phyloP scores from a whole-genome alignment of 2,113 vertebrate genomes.

The Brachionichthys hirsutus region DNA sequence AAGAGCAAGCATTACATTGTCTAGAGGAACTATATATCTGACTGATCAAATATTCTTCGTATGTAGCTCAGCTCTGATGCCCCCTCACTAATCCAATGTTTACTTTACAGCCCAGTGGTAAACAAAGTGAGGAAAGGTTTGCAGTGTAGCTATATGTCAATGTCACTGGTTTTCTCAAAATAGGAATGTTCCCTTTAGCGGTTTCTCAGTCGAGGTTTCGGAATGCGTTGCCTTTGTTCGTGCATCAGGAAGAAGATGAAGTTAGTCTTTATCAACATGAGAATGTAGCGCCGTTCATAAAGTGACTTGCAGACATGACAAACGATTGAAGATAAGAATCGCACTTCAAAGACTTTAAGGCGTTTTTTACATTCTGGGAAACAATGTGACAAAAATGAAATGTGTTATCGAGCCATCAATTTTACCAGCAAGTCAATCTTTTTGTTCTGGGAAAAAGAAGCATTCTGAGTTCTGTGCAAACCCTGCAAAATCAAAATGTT shows the following conservation, averaged over 20 bases:
- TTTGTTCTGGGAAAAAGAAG: background rate
- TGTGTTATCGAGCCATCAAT: background rate
- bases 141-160: constrained; percentile 4
- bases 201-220: constrained; percentile 1
- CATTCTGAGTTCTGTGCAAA: constrained; percentile 15
- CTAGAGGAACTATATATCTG: constrained; percentile 29
- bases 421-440: constrained; percentile 23
- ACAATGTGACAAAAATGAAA: background rate
- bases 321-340: background rate
- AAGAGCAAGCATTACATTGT: constrained; percentile 55
- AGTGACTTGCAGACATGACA: background rate
- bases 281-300: background rate
- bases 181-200: background rate
- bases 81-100: constrained; percentile 23
- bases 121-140: constrained; percentile 23
- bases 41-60: constrained; percentile 33
- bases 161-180: background rate
- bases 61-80: constrained; percentile 12
- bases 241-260: background rate
- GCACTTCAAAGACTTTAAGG: background rate
- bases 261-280: background rate
- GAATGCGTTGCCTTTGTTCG: background rate
- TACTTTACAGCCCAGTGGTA: constrained; percentile 16
- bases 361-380: background rate
- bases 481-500: constrained; percentile 16